phyloP scores from a whole-genome alignment of 1,140 invertebrate species.

The Drosophila fuyamai region DNA sequence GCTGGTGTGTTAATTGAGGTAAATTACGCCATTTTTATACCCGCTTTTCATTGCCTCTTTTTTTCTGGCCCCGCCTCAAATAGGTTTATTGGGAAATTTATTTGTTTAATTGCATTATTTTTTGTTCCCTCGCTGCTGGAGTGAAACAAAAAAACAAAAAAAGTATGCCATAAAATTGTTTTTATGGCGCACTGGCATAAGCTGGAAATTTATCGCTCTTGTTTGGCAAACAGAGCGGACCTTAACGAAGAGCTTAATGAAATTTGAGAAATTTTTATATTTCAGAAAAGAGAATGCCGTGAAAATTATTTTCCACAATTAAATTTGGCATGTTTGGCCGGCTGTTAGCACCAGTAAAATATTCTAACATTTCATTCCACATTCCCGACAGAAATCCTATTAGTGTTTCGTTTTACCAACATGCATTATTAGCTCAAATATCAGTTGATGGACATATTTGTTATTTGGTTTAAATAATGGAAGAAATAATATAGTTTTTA shows the following conservation, averaged over 20 bases:
- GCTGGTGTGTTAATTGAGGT: slow-evolving; percentile 81
- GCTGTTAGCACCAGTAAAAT: background rate
- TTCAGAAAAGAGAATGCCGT: slow-evolving; percentile 2
- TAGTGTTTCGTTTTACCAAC: background rate
- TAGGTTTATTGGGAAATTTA: slow-evolving; percentile 76
- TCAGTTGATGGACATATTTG: no score
- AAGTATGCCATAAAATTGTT: slow-evolving; percentile 61
- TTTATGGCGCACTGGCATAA: slow-evolving; percentile 62
- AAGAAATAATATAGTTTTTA: no score
- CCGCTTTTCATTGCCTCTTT: background rate
- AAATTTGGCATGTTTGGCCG: background rate
- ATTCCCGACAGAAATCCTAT: background rate
- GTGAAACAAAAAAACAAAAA: slow-evolving; percentile 18
- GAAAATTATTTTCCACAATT: slow-evolving; percentile 25
- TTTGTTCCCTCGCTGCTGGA: slow-evolving; percentile 14
- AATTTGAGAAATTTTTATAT: slow-evolving; percentile 58
- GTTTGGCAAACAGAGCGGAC: slow-evolving; percentile 27
- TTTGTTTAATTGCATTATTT: slow-evolving; percentile 77
- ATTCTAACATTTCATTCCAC: background rate
- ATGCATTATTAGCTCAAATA: no score
- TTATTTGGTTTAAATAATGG: background rate
- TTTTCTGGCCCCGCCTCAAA: slow-evolving; percentile 32
- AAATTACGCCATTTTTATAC: slow-evolving; percentile 73
- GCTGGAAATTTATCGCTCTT: slow-evolving; percentile 67
- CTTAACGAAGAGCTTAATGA: slow-evolving; percentile 45